Evolutionary conservation across 2,888 invertebrate genomes (phyloP).

Genomic region (Polyploca ridens): DNA sequence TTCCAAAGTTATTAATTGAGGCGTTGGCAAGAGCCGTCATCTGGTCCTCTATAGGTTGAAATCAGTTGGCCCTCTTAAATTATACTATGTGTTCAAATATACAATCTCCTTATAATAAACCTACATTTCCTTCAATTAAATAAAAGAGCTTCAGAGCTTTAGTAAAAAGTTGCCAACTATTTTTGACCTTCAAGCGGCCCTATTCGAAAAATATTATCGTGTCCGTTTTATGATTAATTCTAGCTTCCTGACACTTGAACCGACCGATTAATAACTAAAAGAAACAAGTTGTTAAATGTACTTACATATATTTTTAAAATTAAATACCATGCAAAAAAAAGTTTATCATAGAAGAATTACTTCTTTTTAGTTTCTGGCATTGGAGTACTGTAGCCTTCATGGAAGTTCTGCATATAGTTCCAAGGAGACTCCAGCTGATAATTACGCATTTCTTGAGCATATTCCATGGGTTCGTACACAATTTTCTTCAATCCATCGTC

Average conservation of each 20-base stretch:
- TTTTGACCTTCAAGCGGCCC: too few species aligned
- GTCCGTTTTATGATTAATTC: too few species aligned
- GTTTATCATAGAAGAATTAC: constrained; percentile 10
- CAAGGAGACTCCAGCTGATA: constrained; percentile 69
- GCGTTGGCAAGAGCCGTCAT: constrained; percentile 53
- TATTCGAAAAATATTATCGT: too few species aligned
- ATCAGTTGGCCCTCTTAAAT: background rate
- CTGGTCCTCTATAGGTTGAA: background rate
- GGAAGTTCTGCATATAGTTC: constrained; percentile 69
- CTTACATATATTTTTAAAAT: too few species aligned
- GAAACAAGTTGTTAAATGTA: too few species aligned
- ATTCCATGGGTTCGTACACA: constrained; percentile 75
- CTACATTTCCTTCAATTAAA: constrained; percentile 12
- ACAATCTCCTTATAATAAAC: background rate
- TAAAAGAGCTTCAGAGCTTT: background rate
- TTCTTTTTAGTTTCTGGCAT: constrained; percentile 35
- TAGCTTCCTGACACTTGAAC: too few species aligned
- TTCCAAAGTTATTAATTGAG: constrained; percentile 80
- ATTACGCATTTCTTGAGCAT: constrained; percentile 63
- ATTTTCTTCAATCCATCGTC: constrained; percentile 76
- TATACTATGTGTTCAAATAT: background rate
- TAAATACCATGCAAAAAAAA: background rate
- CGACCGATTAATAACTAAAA: too few species aligned
- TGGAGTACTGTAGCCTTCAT: constrained; percentile 59
- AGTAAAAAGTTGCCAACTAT: too few species aligned